phyloP scores from a whole-genome alignment of 1,140 invertebrate species.

The Aphis craccivora region DNA sequence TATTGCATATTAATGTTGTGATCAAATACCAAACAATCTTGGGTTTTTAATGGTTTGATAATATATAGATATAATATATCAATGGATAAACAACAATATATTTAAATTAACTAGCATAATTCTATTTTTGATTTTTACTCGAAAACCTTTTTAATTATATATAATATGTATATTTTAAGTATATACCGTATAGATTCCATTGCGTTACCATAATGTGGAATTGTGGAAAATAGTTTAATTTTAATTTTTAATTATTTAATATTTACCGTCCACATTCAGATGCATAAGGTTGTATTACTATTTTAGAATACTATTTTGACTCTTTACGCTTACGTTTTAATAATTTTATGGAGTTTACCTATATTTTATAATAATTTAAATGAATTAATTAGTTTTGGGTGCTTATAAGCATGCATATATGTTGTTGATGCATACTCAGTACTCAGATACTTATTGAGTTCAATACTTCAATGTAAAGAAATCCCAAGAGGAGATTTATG shows the following conservation, averaged over 20 bases:
- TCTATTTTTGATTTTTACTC: background rate
- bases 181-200: background rate
- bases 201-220: background rate
- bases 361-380: background rate
- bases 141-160: background rate
- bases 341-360: background rate
- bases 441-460: background rate
- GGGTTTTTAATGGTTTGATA: background rate
- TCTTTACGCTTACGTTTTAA: background rate
- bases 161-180: background rate
- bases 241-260: background rate
- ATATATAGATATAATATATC: background rate
- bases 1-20: background rate
- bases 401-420: background rate
- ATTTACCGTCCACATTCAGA: background rate
- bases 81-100: background rate
- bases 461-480: background rate
- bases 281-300: background rate
- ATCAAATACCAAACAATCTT: background rate
- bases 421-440: background rate
- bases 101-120: background rate
- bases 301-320: background rate
- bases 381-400: background rate
- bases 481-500: conserved; percentile 20
- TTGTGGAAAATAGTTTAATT: background rate